phyloP scores from a whole-genome alignment of 92 coral and sea anemone genomes.

The Virgularia gustaviana region DNA sequence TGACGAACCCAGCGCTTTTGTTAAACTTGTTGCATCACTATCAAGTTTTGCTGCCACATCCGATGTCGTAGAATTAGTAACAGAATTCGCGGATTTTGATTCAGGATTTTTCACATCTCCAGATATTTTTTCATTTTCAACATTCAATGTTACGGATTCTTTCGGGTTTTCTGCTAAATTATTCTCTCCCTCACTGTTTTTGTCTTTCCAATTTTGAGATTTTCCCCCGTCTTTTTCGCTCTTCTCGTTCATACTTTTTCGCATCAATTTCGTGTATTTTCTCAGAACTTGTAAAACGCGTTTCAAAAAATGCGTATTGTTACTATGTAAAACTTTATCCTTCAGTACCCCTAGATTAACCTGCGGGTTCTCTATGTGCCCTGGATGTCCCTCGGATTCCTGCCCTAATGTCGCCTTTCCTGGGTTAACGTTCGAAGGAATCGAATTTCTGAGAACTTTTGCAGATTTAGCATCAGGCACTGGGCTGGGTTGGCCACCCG shows the following conservation, averaged over 20 bases:
- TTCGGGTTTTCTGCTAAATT: not conserved
- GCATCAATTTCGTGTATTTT: conserved; percentile 36
- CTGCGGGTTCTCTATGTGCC: no score
- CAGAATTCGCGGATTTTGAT: no score
- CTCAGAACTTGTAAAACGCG: conserved; percentile 24
- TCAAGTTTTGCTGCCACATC: not conserved
- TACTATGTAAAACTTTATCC: conserved; percentile 26
- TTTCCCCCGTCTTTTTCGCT: not conserved
- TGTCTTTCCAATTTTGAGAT: not conserved
- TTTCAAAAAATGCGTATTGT: conserved; percentile 19
- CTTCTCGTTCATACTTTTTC: conserved; percentile 20
- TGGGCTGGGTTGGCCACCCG: no score
- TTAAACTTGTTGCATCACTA: not conserved
- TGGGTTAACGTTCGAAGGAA: not conserved
- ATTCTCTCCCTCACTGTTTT: not conserved
- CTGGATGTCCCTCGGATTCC: no score
- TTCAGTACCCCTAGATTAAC: conserved; percentile 26
- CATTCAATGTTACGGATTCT: not conserved
- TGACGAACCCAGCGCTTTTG: conserved; percentile 14
- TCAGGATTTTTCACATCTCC: not conserved
- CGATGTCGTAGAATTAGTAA: no score
- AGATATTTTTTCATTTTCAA: not conserved
- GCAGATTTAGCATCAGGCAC: no score
- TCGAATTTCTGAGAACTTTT: not conserved
- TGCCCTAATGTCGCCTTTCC: not conserved